phyloP scores from a whole-genome alignment of 1,140 invertebrate species.

The Micrasema minimum region DNA sequence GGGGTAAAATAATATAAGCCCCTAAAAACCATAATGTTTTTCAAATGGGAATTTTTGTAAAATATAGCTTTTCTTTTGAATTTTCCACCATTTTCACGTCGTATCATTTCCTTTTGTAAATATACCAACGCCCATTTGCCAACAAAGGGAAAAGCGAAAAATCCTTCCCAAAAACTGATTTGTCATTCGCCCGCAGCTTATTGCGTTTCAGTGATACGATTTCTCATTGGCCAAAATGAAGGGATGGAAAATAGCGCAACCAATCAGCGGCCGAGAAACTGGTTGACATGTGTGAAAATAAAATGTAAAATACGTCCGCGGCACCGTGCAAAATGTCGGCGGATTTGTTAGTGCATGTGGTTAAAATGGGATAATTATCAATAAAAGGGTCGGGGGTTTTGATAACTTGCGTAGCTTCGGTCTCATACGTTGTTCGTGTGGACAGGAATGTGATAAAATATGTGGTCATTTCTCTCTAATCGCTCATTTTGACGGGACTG shows the following conservation, averaged over 20 bases:
- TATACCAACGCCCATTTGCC: constrained; percentile 32
- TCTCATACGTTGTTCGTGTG: neutral
- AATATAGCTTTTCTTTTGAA: neutral
- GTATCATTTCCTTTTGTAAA: neutral
- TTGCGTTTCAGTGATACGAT: neutral
- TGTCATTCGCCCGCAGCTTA: constrained; percentile 6
- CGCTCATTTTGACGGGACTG: neutral
- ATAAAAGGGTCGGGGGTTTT: constrained; percentile 12
- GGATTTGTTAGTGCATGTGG: neutral
- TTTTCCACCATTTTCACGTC: constrained; percentile 19
- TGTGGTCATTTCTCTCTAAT: neutral
- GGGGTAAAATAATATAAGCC: no score
- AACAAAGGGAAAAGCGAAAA: constrained; percentile 10
- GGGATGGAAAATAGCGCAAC: constrained; percentile 21
- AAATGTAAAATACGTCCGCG: neutral
- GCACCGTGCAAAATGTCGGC: constrained; percentile 24
- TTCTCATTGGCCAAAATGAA: constrained; percentile 19
- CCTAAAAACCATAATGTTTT: no score
- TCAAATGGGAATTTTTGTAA: neutral
- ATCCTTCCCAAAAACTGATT: neutral
- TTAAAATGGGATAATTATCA: constrained; percentile 15
- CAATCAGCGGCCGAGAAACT: constrained; percentile 3
- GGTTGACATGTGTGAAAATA: constrained; percentile 25
- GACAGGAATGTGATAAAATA: constrained; percentile 31
- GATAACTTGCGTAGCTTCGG: neutral